phyloP scores from a whole-genome alignment of 2,888 invertebrate species.

The Cistogaster globosa region DNA sequence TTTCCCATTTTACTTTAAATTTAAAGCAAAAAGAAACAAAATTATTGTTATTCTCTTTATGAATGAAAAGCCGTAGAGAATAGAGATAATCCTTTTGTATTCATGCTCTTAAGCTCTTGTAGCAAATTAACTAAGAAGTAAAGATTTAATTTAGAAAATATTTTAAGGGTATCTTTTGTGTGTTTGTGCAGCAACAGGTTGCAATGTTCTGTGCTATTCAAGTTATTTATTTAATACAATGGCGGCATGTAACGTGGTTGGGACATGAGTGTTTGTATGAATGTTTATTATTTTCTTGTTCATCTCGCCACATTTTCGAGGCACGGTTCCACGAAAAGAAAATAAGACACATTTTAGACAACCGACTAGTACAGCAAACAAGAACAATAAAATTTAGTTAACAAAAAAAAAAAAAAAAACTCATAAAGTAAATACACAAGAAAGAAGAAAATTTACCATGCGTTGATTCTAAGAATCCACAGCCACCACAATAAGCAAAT shows the following conservation, averaged over 20 bases:
- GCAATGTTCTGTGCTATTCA: conserved; percentile 23
- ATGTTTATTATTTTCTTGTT: conserved; percentile 23
- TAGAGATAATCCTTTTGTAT: conserved; percentile 32
- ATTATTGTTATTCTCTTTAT: no score
- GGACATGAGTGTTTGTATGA: background rate
- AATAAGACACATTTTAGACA: conserved; percentile 32
- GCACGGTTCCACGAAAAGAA: conserved; percentile 20
- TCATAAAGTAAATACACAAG: conserved; percentile 8
- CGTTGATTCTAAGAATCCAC: conserved; percentile 14
- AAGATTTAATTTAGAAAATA: conserved; percentile 37
- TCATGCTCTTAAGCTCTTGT: conserved; percentile 12
- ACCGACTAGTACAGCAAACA: conserved; percentile 3
- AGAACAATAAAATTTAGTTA: conserved; percentile 23
- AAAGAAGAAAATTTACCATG: background rate
- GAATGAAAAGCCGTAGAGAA: background rate
- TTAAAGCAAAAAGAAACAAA: background rate
- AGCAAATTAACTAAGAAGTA: conserved; percentile 21
- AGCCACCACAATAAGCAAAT: conserved; percentile 32
- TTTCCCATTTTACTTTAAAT: background rate
- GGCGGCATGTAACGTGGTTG: background rate
- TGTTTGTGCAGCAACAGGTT: conserved; percentile 67
- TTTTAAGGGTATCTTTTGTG: conserved; percentile 24
- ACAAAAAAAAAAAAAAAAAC: conserved; percentile 31
- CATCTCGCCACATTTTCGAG: conserved; percentile 23
- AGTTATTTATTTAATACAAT: conserved; percentile 57